These are phyloP conservation scores for Cryptophagus acutangulus DNA, from an alignment of 2,888 invertebrate genomes.

Conservation along the genomic window DNA sequence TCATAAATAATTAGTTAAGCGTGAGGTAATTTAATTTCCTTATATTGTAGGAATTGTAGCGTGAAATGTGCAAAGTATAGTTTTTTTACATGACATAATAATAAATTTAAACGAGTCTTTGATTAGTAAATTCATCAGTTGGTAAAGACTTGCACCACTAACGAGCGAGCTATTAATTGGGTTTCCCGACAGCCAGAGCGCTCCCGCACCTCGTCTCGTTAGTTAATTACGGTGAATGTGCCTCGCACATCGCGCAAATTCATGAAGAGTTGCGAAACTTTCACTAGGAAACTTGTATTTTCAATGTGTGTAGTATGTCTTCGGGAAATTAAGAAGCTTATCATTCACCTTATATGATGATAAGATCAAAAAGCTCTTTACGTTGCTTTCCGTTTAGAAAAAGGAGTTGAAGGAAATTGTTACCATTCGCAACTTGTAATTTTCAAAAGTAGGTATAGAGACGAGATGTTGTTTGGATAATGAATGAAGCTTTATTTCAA, in stretches of 20 bases:
- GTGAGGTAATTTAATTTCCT: no score
- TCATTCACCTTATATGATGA: slow-evolving; percentile 20
- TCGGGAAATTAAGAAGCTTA: slow-evolving; percentile 21
- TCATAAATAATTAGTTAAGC: no score
- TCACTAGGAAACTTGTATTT: slow-evolving; percentile 8
- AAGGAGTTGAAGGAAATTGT: slow-evolving; percentile 7
- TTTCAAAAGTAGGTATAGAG: neutral
- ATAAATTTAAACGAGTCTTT: slow-evolving; percentile 28
- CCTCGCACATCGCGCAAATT: slow-evolving; percentile 9
- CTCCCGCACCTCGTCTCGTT: slow-evolving; percentile 27
- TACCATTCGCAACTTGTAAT: slow-evolving; percentile 1
- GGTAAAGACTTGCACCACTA: slow-evolving; percentile 30
- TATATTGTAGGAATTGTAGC: no score
- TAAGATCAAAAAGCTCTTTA: neutral
- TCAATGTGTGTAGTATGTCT: no score
- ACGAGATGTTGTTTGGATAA: no score
- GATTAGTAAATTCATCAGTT: slow-evolving; percentile 32
- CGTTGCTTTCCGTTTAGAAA: neutral
- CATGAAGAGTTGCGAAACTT: neutral
- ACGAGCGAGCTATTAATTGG: slow-evolving; percentile 33
- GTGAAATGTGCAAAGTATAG: no score
- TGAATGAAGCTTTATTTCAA: no score
- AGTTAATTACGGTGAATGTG: slow-evolving; percentile 30
- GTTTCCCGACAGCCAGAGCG: slow-evolving; percentile 23
- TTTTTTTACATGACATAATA: no score